phyloP scores from a whole-genome alignment of 2,797 vertebrate species.

The Neomorphus geoffroyi region DNA sequence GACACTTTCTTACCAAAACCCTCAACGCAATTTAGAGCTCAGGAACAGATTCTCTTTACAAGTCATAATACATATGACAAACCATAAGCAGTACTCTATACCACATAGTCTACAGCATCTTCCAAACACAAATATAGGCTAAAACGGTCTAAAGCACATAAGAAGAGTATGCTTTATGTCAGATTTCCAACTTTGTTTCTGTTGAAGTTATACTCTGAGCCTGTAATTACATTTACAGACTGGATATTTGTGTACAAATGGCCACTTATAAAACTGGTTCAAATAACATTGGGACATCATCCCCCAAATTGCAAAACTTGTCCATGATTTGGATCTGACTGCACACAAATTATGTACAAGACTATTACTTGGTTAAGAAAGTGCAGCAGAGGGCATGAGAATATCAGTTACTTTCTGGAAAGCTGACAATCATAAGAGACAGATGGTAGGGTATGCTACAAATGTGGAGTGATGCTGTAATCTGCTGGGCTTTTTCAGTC shows the following conservation, averaged over 20 bases:
- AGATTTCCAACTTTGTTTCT: neutral
- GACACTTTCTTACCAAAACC: neutral
- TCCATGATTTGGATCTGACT: neutral
- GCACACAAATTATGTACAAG: neutral
- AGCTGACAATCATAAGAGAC: neutral
- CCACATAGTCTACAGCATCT: neutral
- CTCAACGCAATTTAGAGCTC: neutral
- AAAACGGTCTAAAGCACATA: neutral
- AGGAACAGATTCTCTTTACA: neutral
- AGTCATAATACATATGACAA: neutral
- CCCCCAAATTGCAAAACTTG: neutral
- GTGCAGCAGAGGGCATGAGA: neutral
- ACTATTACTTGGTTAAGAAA: neutral
- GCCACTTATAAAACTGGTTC: neutral
- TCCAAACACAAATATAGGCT: neutral
- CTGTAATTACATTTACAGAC: neutral
- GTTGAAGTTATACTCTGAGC: neutral
- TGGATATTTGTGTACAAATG: neutral
- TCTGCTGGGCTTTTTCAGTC: neutral
- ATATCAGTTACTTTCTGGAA: neutral
- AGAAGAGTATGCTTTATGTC: neutral
- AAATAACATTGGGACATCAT: neutral
- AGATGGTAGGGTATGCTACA: neutral
- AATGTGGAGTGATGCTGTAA: neutral
- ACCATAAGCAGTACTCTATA: neutral